Conservation (phyloP, 2,113 vertebrate species). For the Rhipidura dahli region DNA sequence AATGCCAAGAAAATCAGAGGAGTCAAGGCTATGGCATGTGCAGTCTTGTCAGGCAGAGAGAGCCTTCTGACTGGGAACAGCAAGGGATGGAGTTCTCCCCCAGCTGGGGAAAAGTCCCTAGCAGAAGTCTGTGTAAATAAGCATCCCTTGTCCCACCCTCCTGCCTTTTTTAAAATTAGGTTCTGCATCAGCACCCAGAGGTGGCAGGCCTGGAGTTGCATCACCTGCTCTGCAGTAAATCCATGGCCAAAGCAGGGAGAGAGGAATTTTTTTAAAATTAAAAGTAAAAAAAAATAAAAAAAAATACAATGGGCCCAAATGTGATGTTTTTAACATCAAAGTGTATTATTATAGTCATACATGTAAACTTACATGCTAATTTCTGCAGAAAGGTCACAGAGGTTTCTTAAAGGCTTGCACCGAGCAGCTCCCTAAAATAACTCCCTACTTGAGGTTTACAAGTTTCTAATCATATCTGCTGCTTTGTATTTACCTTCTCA, state of each 20-base stretch:
- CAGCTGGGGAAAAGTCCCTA: neutral
- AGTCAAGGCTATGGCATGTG: slow-evolving; percentile 1
- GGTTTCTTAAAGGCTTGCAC: neutral
- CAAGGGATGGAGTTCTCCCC: neutral
- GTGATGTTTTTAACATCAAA: neutral
- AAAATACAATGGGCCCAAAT: neutral
- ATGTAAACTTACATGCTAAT: neutral
- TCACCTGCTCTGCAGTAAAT: neutral
- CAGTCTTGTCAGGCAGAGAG: neutral
- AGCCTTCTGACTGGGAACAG: slow-evolving; percentile 17
- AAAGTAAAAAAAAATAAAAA: neutral
- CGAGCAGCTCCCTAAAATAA: neutral
- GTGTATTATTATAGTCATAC: neutral
- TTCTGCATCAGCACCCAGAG: neutral
- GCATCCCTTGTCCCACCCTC: neutral
- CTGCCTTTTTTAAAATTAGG: neutral
- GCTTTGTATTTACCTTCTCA: neutral
- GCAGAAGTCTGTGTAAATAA: neutral
- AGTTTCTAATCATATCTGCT: neutral
- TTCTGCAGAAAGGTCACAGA: neutral
- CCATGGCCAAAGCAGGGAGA: neutral
- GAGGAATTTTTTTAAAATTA: neutral
- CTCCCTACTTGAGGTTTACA: neutral
- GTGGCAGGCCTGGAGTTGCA: neutral
- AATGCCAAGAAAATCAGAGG: slow-evolving; percentile 18